Evolutionary conservation across 2,888 invertebrate genomes (phyloP), one percentile per base, ranked within the genome.

Genomic region (Peribatodes rhomboidaria): DNA sequence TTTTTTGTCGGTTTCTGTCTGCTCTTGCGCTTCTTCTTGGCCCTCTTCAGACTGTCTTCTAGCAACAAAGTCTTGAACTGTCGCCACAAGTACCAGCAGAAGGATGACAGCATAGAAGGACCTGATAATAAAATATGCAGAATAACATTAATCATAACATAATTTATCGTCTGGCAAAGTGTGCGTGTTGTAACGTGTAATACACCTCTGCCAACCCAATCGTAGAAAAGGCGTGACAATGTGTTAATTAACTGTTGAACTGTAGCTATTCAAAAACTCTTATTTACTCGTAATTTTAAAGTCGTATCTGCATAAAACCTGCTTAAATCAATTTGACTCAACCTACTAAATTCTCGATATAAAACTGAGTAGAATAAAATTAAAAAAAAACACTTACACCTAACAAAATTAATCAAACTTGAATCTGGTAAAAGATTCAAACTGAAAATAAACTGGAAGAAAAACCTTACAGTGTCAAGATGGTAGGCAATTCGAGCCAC

Each of bases 61-160:
- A 56, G 82, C 77, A 65, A 88, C 66, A 74, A 84, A 88, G 74
- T 94, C 94, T 74, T 90, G 91, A 69, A 87, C 60, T 9, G 94
- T 94, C 56, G 94, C 93, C 66, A 91, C 78, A 64, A 90, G 56
- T 37, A 92, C 92, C 67, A 94, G 71, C 63, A 90, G 67, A 73
- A 91, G 37, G 49, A 94, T 78, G 56, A 90, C 69, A 53, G 82
- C 85, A 71, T 93, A 93, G 69, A 94, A 86, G 1, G 86, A 84
- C 70, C 94, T 94, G 82, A 49, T 83, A 39, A 55, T 20, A 22
- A 18, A 35, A 35, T 13, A 42, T 41, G 39, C 14, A 31, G 8
- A 22, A 14, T 41, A 37, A 20, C 22, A 9, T 14, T 22, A 9
- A 41, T 16, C 8, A 41, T 41, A 41, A 8, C 33, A 35, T 10